Evolutionary conservation across 2,888 invertebrate species (phyloP), one percentile per base, ranked within the genome.

Genomic region (Caenorhabditis becei): DNA sequence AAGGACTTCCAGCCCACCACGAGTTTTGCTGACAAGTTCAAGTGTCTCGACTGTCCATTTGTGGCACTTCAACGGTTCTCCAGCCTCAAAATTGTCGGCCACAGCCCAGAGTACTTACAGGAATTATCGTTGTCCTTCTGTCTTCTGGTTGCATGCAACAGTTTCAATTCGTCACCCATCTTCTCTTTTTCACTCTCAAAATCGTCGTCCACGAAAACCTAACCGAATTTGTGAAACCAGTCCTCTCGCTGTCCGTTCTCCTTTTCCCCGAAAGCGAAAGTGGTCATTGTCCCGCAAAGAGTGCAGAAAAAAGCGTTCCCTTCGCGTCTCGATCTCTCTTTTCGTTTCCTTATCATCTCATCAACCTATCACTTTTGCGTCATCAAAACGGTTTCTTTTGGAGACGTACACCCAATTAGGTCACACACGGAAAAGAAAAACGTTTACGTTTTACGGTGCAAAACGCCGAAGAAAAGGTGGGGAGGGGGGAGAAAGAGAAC

Each of bases 371-470:
- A 71, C 54, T 1, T 54, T 54, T 54, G 54, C 54, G 54, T 54
- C 54, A 54, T 54, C 54, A 28, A 54, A 54, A 69, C 59, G 59
- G 59, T 69, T 69, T 69, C 59, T 28, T 16, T 24, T 37, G 20
- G 63, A 51, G 26, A 32, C 37, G 44, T 8, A 14, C 37, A 41
- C 44, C 71, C 74, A 74, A 74, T 74, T 74, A 74, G 74, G 74
- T 74, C 74, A 74, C 51, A 66, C 58, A 74, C 74, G 74, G 74
- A 66, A 26, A 74, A 66, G 74, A 66, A 66, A 72, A 74, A 74
- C 72, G 72, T 74, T 74, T 74, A 62, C 61, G 70, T 70, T 70
- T 65, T 53, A 72, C 74, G 74, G 65, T 74, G 65, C 66, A 74
- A 59, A 66, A 62, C 70, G 62, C 37, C n/a, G 35, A 54, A 1